Base-by-base conservation (phyloP, 1,140 invertebrate genomes). In the Brachionus koreanus region DNA sequence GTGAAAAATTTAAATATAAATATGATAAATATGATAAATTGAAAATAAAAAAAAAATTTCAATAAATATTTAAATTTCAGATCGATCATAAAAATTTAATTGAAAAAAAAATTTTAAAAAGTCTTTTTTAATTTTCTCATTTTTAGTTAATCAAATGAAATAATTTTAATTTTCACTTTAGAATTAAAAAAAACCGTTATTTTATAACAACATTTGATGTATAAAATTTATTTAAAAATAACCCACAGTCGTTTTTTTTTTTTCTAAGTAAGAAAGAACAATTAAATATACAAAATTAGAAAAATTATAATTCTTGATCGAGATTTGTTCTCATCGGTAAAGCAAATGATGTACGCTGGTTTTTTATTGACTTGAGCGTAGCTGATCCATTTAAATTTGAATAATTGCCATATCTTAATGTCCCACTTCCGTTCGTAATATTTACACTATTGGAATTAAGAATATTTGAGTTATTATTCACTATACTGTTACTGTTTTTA, bases 281-380 rank as follows among this genome's bases (percentile, higher is more conserved):
- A 72, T 42, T 42, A 61, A 61, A 16, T 19, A 3, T 46, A 74
- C 19, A 46, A 25, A 74, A 46, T 16, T 29, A 42, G 10, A 42
- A 35, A 46, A 33, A 46, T 33, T 74, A 74, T 12, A 74, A 39
- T 74, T 74, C 69, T 25, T 74, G 69, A 29, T 74, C 69, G 39
- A 74, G 42, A 46, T 74, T 74, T 25, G 69, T 74, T 74, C 69
- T 74, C 69, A 74, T 74, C 42, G 69, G 69, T 29, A 74, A 46
- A 74, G 69, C 69, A 29, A 74, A 74, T n/a, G 69, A 74, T 49
- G 69, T 74, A 25, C 69, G 69, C 43, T 74, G 69, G 29, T 74
- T 74, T 46, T 74, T 74, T 6, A 29, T 49, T 25, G 69, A 46
- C 43, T 46, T 74, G 5, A 69, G 37, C 29, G 65, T 69, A 39